Base-by-base conservation (phyloP, 2,797 vertebrate species). In the Melopsittacus undulatus region DNA sequence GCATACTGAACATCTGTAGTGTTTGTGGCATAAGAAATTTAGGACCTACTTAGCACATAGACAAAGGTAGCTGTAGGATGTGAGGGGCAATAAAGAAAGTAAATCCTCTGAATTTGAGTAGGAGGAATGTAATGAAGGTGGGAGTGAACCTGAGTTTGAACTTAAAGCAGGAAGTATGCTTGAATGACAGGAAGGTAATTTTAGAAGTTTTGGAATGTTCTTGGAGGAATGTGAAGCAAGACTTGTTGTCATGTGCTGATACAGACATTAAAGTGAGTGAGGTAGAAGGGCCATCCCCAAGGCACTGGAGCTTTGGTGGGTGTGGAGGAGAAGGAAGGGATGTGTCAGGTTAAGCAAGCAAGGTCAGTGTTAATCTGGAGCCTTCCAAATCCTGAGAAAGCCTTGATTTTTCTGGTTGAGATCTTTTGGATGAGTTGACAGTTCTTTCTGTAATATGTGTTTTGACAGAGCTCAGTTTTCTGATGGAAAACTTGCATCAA, bases 11-110 rank as follows among this genome's bases (percentile, higher is more conserved):
- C 24, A n/a, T 10, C 14, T 77, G 45, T 36, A 84, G 7, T 86
- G 62, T 34, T 67, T 86, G 36, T 74, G 23, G 15, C 17, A 3
- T 72, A 52, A 78, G 66, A 75, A 68, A 62, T 24, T 34, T 46
- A 40, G 48, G 19, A 61, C 7, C 2, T 36, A 24, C 0, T 0
- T 59, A 66, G 21, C 38, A 51, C 1, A 2, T 43, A 54, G 43
- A 40, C 26, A 79, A 51, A 76, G 46, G 42, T 83, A 70, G 29
- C 32, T 83, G 42, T 57, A 75, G 29, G 42, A 62, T 75, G 76
- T 69, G 26, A 66, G 59, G 75, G 45, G 54, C 20, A 26, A 42
- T 1, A 5, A 11, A 22, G 26, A 48, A 21, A 66, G 12, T 52
- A 76, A 81, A 57, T 83, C 24, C 22, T 59, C 48, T 73, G 64